Evolutionary conservation across 2,888 invertebrate genomes (phyloP).

Genomic region (Conchocele bisecta): DNA sequence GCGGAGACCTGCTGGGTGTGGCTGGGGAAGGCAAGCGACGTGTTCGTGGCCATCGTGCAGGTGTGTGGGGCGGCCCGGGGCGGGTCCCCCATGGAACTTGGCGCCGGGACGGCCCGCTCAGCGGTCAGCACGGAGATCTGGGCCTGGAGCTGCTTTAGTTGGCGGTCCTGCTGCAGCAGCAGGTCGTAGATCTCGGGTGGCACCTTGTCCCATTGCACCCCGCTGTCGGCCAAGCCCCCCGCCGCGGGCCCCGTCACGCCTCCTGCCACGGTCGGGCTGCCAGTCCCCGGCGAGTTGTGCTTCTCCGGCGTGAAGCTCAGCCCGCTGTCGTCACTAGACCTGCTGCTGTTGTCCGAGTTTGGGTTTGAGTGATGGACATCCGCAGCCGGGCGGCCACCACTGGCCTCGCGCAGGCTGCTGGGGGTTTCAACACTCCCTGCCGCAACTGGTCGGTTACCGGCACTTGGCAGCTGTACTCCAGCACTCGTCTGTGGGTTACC

Average conservation of each 20-base stretch:
- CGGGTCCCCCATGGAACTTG: conserved; percentile 38
- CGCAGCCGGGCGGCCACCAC: no score
- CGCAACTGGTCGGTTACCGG: no score
- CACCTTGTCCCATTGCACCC: conserved; percentile 71
- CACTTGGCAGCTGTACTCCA: no score
- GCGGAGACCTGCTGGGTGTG: conserved; percentile 41
- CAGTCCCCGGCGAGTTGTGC: conserved; percentile 44
- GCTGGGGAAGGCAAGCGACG: neutral
- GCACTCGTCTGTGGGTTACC: no score
- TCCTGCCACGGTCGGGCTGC: conserved; percentile 14
- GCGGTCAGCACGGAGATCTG: conserved; percentile 76
- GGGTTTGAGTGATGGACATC: conserved; percentile 46
- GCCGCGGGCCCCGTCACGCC: conserved; percentile 20
- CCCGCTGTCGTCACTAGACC: conserved; percentile 77
- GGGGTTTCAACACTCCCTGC: no score
- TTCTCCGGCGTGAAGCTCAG: conserved; percentile 75
- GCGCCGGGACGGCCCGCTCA: conserved; percentile 59
- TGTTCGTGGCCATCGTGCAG: neutral
- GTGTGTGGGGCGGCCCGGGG: neutral
- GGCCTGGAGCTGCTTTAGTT: conserved; percentile 76
- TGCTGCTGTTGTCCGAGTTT: conserved; percentile 65
- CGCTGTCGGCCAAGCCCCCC: neutral
- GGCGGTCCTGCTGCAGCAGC: conserved; percentile 76
- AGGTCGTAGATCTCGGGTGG: conserved; percentile 77
- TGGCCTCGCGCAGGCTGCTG: no score